Conservation (phyloP, 1,140 invertebrate species). For the Trialeurodes vaporariorum region DNA sequence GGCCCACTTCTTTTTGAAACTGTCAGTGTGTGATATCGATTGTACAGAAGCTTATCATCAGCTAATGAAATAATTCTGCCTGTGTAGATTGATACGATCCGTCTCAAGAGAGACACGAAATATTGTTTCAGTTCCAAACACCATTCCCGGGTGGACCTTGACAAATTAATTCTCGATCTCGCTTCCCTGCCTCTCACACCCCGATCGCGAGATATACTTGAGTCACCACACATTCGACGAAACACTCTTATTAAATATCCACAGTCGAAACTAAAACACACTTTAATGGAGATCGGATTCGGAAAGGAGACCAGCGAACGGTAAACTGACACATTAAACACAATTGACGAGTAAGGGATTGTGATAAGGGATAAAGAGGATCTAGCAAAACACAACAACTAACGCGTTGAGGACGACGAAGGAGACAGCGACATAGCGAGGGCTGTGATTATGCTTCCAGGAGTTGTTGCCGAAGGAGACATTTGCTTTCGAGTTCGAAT, state of each 20-base stretch:
- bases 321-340: not conserved
- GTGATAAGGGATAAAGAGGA: too few species aligned
- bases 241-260: not conserved
- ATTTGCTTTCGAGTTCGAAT: too few species aligned
- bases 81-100: conserved; percentile 18
- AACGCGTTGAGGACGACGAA: too few species aligned
- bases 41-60: conserved; percentile 35
- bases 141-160: not conserved
- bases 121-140: not conserved
- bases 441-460: too few species aligned
- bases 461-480: too few species aligned
- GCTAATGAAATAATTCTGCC: conserved; percentile 23
- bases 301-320: not conserved
- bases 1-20: conserved; percentile 26
- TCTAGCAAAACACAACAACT: too few species aligned
- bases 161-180: not conserved
- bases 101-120: not conserved
- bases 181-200: not conserved
- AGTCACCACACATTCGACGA: not conserved
- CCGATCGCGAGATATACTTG: not conserved
- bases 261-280: not conserved
- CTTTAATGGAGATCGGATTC: not conserved
- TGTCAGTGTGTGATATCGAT: conserved; percentile 21
- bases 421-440: too few species aligned
- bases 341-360: too few species aligned